Evolutionary conservation across 2,113 vertebrate species (phyloP).

Genomic region (Ammodytes marinus): DNA sequence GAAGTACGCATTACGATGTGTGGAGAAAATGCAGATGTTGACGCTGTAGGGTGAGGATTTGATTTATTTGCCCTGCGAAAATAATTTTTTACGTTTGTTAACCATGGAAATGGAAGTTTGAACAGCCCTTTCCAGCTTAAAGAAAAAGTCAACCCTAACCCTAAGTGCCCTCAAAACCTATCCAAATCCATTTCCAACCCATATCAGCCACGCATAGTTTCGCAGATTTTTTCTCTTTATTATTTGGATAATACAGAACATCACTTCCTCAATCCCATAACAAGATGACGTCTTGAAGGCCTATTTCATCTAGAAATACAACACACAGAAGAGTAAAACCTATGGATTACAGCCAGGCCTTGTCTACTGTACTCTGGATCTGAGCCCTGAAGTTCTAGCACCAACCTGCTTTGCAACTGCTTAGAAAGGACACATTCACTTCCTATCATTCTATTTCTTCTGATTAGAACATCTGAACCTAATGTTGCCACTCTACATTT

Average conservation of each 20-base stretch:
- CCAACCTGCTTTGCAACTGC: neutral
- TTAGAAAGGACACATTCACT: neutral
- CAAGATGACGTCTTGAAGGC: conserved; percentile 7
- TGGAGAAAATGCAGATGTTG: conserved; percentile 52
- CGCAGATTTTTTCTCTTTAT: conserved; percentile 6
- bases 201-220: neutral
- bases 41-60: conserved; percentile 16
- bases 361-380: neutral
- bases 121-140: neutral
- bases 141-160: neutral
- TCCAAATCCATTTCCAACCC: conserved; percentile 12
- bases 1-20: conserved; percentile 17
- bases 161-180: neutral
- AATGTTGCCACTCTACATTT: neutral
- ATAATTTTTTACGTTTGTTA: conserved; percentile 22
- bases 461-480: neutral
- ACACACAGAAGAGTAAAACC: neutral
- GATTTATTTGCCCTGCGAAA: conserved; percentile 36
- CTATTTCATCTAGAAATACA: conserved; percentile 12
- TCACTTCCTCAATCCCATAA: neutral
- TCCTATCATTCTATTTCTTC: neutral
- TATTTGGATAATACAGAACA: conserved; percentile 2
- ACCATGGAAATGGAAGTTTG: conserved; percentile 25
- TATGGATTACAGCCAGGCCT: neutral
- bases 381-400: neutral